Percentiles rank a stretch among this genome's conserved stretches.
Evolutionary conservation across 92 coral and sea anemone genomes (phyloP).

Genomic region (Chrysogorgia sp.): DNA sequence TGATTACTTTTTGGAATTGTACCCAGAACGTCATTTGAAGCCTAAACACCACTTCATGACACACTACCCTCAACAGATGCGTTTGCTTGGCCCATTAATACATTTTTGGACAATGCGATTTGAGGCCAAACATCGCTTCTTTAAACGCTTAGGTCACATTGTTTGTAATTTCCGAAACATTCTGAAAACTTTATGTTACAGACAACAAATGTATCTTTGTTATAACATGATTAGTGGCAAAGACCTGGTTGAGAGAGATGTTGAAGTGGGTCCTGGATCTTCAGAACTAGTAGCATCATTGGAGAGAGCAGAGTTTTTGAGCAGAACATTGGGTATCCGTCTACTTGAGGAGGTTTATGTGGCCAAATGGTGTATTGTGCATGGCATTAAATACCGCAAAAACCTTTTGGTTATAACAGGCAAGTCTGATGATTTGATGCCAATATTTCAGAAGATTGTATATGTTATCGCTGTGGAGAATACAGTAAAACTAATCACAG

Average conservation of each 20-base stretch:
- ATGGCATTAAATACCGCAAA: not conserved
- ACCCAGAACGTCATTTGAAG: too few species aligned
- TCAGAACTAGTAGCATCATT: not conserved
- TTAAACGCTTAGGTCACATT: not conserved
- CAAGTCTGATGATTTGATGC: too few species aligned
- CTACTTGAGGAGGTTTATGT: too few species aligned
- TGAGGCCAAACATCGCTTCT: too few species aligned
- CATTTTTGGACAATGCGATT: too few species aligned
- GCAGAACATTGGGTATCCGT: too few species aligned
- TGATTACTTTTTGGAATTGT: slow-evolving; percentile 22
- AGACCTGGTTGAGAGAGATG: not conserved
- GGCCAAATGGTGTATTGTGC: too few species aligned
- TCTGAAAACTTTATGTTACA: not conserved
- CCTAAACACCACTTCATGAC: slow-evolving; percentile 33
- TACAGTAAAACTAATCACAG: too few species aligned
- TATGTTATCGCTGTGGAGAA: too few species aligned
- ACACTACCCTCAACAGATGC: slow-evolving; percentile 22
- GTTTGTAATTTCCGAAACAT: too few species aligned
- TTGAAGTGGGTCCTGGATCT: not conserved
- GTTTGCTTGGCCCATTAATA: too few species aligned
- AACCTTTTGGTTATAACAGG: not conserved
- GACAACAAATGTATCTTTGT: not conserved
- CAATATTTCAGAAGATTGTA: too few species aligned
- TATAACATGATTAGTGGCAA: not conserved
- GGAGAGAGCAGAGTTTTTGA: not conserved